Evolutionary conservation across 2,797 vertebrate species (phyloP).

Genomic region (Sebastes melanostomus): DNA sequence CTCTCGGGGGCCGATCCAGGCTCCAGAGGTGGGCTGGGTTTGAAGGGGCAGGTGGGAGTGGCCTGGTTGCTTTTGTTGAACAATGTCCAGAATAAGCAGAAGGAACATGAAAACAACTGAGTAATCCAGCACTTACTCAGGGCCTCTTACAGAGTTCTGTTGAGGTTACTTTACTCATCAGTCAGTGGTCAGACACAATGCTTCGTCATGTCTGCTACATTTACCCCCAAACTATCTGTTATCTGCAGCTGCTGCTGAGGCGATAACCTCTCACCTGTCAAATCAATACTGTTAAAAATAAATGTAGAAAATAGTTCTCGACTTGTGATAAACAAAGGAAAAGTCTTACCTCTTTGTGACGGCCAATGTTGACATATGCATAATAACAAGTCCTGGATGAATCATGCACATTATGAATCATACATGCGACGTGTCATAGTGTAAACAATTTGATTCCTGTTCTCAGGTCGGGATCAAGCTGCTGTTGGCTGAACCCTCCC

Average conservation of each 20-base stretch:
- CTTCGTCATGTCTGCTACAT: constrained; percentile 15
- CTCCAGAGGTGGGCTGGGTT: constrained; percentile 56
- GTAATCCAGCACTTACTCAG: constrained; percentile 45
- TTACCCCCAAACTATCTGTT: not conserved
- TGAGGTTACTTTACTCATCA: constrained; percentile 46
- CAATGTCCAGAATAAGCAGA: constrained; percentile 66
- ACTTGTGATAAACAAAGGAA: not conserved
- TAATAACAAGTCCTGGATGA: constrained; percentile 33
- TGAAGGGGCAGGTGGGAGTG: constrained; percentile 44
- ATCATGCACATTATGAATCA: constrained; percentile 36
- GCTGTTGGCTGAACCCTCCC: constrained; percentile 51
- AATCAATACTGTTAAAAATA: not conserved
- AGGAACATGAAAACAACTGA: constrained; percentile 73
- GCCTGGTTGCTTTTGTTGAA: constrained; percentile 67
- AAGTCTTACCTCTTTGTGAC: not conserved
- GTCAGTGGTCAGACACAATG: constrained; percentile 7
- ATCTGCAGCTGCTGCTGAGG: not conserved
- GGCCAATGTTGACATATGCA: constrained; percentile 37
- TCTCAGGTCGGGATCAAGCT: constrained; percentile 32
- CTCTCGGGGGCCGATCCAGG: constrained; percentile 25
- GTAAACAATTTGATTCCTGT: constrained; percentile 54
- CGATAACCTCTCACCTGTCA: not conserved
- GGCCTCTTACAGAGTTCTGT: constrained; percentile 30
- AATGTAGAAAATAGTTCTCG: not conserved
- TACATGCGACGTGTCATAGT: not conserved